phyloP scores from a whole-genome alignment of 2,113 vertebrate genomes.

The Manacus vitellinus region DNA sequence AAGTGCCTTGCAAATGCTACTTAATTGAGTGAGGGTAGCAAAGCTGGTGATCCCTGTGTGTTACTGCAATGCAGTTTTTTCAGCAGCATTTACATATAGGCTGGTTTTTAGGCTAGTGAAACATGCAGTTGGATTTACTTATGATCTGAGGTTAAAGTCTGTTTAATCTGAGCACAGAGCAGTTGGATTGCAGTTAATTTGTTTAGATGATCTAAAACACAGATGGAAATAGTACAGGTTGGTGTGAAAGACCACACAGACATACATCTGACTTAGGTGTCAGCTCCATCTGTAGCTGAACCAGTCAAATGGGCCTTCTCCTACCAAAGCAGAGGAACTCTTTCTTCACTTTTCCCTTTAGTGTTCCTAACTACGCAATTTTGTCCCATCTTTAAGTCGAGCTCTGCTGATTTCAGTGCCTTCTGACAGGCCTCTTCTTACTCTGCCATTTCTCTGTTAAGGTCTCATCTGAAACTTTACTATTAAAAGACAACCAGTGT shows the following conservation, averaged over 20 bases:
- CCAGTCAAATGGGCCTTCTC: neutral
- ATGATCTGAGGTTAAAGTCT: neutral
- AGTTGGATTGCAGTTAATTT: neutral
- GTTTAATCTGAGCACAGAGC: neutral
- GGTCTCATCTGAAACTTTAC: neutral
- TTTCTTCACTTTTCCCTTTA: neutral
- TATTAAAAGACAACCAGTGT: neutral
- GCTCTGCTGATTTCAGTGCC: neutral
- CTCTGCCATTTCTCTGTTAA: neutral
- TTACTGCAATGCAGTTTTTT: neutral
- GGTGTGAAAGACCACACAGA: neutral
- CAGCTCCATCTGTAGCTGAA: neutral
- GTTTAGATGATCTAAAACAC: neutral
- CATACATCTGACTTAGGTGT: neutral
- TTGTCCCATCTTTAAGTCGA: neutral
- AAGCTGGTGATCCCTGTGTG: neutral
- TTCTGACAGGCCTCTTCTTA: neutral
- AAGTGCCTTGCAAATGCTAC: neutral
- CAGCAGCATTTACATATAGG: neutral
- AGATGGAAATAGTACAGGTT: neutral
- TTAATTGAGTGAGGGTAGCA: neutral
- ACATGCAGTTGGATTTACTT: neutral
- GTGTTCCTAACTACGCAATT: neutral
- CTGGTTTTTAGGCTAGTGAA: neutral
- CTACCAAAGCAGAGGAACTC: neutral